Base-by-base conservation (phyloP, 2,888 invertebrate genomes). In the Nysson spinosus region DNA sequence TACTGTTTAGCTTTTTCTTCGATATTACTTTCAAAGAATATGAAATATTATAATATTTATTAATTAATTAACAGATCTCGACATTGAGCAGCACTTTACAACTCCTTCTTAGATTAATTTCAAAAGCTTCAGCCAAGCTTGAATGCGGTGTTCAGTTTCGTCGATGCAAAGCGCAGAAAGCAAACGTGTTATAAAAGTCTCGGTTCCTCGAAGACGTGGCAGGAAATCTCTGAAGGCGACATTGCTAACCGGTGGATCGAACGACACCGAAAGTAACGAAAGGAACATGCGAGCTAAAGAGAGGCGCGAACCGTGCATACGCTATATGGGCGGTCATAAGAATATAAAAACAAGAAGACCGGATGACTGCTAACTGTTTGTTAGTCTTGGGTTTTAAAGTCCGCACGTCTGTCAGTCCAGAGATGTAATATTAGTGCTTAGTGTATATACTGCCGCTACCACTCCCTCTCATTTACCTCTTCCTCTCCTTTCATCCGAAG, bases 381-480 rank as follows among this genome's bases (percentile, higher is more conserved):
- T 87, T 87, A 86, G 85, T 85, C 83, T 87, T 87, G 81, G 82
- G 80, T 84, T 87, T 87, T 87, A 85, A 87, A 87, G 85, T 87
- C 85, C 84, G 85, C 83, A 80, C 84, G 87, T 86, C 86, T 87
- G 86, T 87, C 87, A 86, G 86, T 79, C 77, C 79, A 70, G 83
- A 84, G 85, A 85, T 85, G 86, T 86, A 86, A 87, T 87, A 86
- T 87, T 86, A 86, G 85, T 86, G 85, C 82, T 82, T 81, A 77
- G 81, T n/a, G n/a, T 82, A 77, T 80, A 79, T 74, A 66, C 74
- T 72, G 76, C 76, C 72, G 74, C 69, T 75, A 70, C 63, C 68
- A 76, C 79, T 77, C 75, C 78, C 77, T 74, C 75, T 80, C 79
- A 73, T 77, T 80, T 68, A 56, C 71, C 58, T 60, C 64, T 64